Percentiles rank a stretch among this genome's conserved stretches.
Conservation (phyloP, 2,113 vertebrate genomes). For the Chlorodrepanis virens region DNA sequence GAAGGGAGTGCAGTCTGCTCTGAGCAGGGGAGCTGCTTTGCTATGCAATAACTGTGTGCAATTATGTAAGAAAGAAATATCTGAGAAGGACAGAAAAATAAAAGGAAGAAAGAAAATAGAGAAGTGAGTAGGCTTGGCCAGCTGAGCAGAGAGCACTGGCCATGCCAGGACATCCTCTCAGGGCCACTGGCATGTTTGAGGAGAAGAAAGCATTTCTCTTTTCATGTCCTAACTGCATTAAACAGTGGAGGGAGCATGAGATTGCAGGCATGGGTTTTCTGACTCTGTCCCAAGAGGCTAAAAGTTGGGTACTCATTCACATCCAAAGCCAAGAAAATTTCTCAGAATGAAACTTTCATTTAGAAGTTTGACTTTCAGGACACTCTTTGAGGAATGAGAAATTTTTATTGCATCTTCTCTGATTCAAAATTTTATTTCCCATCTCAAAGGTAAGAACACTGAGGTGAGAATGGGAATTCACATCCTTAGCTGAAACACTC, state of each 20-base stretch:
- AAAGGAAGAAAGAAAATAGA: background rate
- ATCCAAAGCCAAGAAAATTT: background rate
- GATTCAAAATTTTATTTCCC: background rate
- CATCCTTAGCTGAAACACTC: background rate
- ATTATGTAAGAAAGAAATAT: background rate
- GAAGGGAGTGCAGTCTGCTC: background rate
- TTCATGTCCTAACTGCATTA: background rate
- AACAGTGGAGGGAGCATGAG: background rate
- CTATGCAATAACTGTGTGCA: background rate
- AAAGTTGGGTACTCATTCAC: background rate
- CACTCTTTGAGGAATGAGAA: background rate
- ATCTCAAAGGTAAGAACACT: background rate
- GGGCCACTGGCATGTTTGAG: background rate
- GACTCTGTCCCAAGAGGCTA: background rate
- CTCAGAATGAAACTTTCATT: background rate
- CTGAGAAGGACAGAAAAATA: background rate
- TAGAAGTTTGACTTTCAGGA: background rate
- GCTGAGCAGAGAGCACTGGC: background rate
- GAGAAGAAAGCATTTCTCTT: background rate
- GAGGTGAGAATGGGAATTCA: background rate
- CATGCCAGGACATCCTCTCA: background rate
- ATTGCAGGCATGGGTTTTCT: background rate
- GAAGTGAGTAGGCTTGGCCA: accelerated
- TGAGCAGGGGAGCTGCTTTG: background rate
- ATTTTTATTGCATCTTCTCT: background rate